phyloP scores from a whole-genome alignment of 2,888 invertebrate species.

The Nudaria mundana region DNA sequence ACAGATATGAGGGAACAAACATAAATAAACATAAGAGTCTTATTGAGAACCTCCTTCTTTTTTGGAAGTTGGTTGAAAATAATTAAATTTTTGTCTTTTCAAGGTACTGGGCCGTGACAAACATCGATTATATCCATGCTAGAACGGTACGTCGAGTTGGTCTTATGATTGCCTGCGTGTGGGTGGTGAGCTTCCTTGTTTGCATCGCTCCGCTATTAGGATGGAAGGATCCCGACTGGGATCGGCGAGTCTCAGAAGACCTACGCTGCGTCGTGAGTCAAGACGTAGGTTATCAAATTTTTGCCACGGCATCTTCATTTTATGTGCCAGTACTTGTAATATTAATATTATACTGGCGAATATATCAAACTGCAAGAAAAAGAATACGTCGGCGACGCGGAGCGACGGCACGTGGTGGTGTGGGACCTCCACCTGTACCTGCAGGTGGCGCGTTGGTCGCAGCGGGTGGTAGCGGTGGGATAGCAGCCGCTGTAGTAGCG shows the following conservation, averaged over 20 bases:
- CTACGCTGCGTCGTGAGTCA: conserved; percentile 91
- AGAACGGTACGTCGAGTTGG: conserved; percentile 88
- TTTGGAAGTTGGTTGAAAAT: no score
- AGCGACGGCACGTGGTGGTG: conserved; percentile 75
- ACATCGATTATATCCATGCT: conserved; percentile 93
- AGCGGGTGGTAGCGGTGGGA: conserved; percentile 86
- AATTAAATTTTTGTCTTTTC: conserved; percentile 20
- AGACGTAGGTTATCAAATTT: conserved; percentile 91
- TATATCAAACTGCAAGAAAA: conserved; percentile 93
- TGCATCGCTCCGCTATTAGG: conserved; percentile 93
- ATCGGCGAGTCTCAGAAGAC: conserved; percentile 81
- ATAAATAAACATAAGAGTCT: no score
- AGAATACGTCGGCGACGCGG: conserved; percentile 88
- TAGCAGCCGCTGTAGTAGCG: conserved; percentile 87
- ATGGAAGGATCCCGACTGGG: conserved; percentile 86
- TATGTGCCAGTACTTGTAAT: conserved; percentile 94
- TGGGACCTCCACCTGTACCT: conserved; percentile 72
- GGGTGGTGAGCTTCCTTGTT: conserved; percentile 91
- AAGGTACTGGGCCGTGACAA: conserved; percentile 95
- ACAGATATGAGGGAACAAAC: no score
- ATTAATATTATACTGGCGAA: conserved; percentile 94
- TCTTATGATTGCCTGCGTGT: conserved; percentile 90
- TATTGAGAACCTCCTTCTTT: no score
- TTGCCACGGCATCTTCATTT: conserved; percentile 94
- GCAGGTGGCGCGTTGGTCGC: conserved; percentile 83